Evolutionary conservation across 2,888 invertebrate species (phyloP).

Genomic region (Brassicogethes aeneus): DNA sequence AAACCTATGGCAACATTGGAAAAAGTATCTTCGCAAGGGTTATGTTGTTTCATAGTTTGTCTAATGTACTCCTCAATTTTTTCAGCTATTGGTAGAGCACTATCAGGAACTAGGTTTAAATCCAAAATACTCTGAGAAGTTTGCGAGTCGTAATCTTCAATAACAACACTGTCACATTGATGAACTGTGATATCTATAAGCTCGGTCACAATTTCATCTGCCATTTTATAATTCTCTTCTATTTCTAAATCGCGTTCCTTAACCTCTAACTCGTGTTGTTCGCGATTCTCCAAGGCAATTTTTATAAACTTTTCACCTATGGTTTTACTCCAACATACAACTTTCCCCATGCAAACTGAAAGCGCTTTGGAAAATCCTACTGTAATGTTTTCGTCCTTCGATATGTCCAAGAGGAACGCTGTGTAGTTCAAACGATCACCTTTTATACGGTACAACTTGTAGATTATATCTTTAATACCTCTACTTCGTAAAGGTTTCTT

Average conservation of each 20-base stretch:
- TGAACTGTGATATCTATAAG: slow-evolving; percentile 27
- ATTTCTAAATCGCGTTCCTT: slow-evolving; percentile 17
- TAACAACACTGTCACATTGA: slow-evolving; percentile 26
- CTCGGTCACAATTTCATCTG: slow-evolving; percentile 20
- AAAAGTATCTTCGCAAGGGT: slow-evolving; percentile 12
- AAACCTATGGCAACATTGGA: slow-evolving; percentile 19
- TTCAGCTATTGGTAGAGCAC: not conserved
- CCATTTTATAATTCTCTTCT: slow-evolving; percentile 16
- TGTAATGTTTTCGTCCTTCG: slow-evolving; percentile 47
- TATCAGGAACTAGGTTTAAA: not conserved
- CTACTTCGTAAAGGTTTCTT: slow-evolving; percentile 11
- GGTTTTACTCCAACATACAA: slow-evolving; percentile 42
- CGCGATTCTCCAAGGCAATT: slow-evolving; percentile 14
- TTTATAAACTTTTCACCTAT: slow-evolving; percentile 44
- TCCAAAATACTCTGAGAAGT: not conserved
- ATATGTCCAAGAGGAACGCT: slow-evolving; percentile 53
- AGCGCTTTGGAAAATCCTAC: slow-evolving; percentile 51
- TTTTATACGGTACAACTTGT: slow-evolving; percentile 46
- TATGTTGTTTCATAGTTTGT: slow-evolving; percentile 1
- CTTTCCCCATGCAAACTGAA: slow-evolving; percentile 47
- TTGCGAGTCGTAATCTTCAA: slow-evolving; percentile 19
- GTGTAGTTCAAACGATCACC: slow-evolving; percentile 50
- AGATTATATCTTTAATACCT: slow-evolving; percentile 47
- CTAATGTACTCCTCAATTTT: not conserved
- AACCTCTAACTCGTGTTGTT: slow-evolving; percentile 18